These are phyloP conservation scores for Protula sp. DNA, from an alignment of 2,888 invertebrate genomes.

Conservation along the genomic window DNA sequence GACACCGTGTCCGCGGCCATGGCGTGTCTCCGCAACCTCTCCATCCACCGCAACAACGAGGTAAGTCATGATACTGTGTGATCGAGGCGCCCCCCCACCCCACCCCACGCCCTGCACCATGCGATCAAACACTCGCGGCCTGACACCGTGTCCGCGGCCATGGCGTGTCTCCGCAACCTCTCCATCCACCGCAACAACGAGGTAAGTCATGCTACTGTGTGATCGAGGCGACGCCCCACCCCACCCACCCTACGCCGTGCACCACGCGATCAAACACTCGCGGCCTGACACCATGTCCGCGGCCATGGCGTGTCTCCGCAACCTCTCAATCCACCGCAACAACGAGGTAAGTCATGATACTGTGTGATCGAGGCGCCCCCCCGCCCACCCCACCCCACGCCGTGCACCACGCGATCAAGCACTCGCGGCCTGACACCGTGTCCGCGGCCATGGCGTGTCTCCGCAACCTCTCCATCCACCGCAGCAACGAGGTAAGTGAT, in stretches of 20 bases:
- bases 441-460: constrained; percentile 38
- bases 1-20: constrained; percentile 35
- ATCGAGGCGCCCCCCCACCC: not conserved
- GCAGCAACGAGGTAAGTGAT: constrained; percentile 41
- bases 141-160: constrained; percentile 33
- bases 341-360: constrained; percentile 46
- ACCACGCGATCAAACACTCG: constrained; percentile 25
- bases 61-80: constrained; percentile 26
- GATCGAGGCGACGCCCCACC: no score
- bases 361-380: no score
- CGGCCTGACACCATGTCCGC: constrained; percentile 30
- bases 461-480: constrained; percentile 40
- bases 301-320: constrained; percentile 39
- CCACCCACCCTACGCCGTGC: no score
- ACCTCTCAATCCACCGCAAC: constrained; percentile 38
- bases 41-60: constrained; percentile 39
- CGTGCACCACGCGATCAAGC: constrained; percentile 28
- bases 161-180: constrained; percentile 41
- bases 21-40: constrained; percentile 42
- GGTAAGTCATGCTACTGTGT: no score
- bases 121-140: constrained; percentile 22
- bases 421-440: constrained; percentile 26
- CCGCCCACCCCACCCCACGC: no score
- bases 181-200: constrained; percentile 40
- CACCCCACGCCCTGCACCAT: constrained; percentile 28